A percentile compares a stretch with the other conserved stretches of the same genome.
Conservation (phyloP, 2,113 vertebrate genomes). For the Sinosuthora webbiana region DNA sequence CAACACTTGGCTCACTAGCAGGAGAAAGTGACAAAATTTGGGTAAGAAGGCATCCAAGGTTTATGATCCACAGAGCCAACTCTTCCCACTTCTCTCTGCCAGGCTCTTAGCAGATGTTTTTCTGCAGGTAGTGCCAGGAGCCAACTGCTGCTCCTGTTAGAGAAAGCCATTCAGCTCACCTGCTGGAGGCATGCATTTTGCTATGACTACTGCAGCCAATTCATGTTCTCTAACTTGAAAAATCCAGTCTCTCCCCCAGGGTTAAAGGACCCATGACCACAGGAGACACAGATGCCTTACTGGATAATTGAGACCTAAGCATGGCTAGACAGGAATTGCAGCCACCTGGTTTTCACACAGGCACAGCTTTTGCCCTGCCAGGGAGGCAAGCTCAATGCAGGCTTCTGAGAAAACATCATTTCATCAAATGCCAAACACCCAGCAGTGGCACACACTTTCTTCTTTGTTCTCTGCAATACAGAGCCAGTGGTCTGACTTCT, state of each 20-base stretch:
- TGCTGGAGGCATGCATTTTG: background rate
- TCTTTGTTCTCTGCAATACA: background rate
- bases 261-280: background rate
- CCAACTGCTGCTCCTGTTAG: background rate
- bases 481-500: background rate
- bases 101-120: conserved; percentile 1
- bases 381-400: background rate
- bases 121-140: background rate
- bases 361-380: background rate
- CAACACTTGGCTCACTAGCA: background rate
- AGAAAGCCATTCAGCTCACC: background rate
- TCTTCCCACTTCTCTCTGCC: background rate
- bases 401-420: background rate
- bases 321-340: conserved; percentile 16
- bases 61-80: background rate
- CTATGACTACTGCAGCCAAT: background rate
- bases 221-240: background rate
- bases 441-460: background rate
- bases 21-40: background rate
- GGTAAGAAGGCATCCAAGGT: background rate
- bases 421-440: background rate
- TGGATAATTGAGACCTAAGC: conserved; percentile 1
- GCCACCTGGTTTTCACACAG: conserved; percentile 14
- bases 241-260: background rate
- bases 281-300: background rate